A percentile compares a stretch with the other conserved stretches of the same genome.
Evolutionary conservation across 2,888 invertebrate species (phyloP).

Genomic region (Epistrophe eligans): DNA sequence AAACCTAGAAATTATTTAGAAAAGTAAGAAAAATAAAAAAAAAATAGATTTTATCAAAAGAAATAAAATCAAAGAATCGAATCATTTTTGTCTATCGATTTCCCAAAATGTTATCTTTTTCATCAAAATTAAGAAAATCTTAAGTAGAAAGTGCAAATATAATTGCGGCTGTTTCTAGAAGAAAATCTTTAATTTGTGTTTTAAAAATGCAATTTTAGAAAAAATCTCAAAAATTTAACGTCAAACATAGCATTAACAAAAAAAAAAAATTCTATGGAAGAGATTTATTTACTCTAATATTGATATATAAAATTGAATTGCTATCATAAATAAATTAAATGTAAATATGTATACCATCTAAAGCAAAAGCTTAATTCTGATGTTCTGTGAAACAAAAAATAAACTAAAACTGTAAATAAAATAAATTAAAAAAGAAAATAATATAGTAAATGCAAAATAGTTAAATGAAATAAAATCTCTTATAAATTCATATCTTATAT

Average conservation of each 20-base stretch:
- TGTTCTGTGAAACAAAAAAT: not conserved
- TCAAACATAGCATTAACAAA: no score
- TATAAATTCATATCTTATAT: slow-evolving; percentile 11
- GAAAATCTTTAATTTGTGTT: not conserved
- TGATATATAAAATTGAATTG: not conserved
- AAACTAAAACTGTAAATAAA: no score
- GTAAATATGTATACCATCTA: not conserved
- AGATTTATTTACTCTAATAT: no score
- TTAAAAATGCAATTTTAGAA: not conserved
- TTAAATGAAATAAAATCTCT: slow-evolving; percentile 1
- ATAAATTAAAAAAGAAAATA: not conserved
- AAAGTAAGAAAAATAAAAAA: not conserved
- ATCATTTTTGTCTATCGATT: not conserved
- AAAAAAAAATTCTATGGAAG: no score
- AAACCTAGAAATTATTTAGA: no score
- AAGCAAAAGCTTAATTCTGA: not conserved
- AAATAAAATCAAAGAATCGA: not conserved
- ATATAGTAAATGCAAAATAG: not conserved
- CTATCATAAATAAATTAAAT: not conserved
- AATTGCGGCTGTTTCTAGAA: not conserved
- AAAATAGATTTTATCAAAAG: not conserved
- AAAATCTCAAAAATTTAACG: not conserved
- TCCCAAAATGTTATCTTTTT: not conserved
- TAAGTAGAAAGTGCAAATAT: not conserved
- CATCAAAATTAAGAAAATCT: not conserved